phyloP scores from a whole-genome alignment of 2,113 vertebrate genomes.

The Gavialis gangeticus region DNA sequence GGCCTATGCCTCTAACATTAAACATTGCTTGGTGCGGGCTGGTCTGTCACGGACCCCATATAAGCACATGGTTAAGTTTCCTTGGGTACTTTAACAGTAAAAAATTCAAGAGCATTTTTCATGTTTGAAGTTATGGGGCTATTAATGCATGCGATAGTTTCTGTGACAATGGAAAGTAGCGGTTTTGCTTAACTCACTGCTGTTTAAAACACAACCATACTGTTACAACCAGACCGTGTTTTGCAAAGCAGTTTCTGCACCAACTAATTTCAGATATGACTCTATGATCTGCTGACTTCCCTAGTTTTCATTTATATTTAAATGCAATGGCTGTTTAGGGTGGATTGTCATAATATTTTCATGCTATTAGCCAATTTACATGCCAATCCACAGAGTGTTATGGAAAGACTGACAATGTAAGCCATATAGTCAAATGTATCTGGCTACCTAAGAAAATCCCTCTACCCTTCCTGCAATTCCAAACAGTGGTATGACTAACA shows the following conservation, averaged over 20 bases:
- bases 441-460: neutral
- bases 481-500: neutral
- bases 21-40: neutral
- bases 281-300: neutral
- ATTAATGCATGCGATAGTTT: neutral
- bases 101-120: neutral
- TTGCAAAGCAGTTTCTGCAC: no score
- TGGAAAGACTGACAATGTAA: neutral
- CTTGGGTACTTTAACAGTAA: neutral
- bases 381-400: neutral
- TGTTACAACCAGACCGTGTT: no score
- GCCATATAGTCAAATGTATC: rapidly evolving
- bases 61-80: neutral
- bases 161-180: neutral
- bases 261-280: neutral
- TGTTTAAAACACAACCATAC: no score
- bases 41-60: neutral
- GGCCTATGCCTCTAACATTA: neutral
- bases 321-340: neutral
- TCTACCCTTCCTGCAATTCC: neutral
- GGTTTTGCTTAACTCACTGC: neutral
- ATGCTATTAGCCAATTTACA: neutral
- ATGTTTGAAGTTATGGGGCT: neutral
- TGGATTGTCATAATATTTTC: neutral
- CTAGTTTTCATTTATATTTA: neutral